phyloP scores from a whole-genome alignment of 2,888 invertebrate species.

The Lumbricus terrestris region DNA sequence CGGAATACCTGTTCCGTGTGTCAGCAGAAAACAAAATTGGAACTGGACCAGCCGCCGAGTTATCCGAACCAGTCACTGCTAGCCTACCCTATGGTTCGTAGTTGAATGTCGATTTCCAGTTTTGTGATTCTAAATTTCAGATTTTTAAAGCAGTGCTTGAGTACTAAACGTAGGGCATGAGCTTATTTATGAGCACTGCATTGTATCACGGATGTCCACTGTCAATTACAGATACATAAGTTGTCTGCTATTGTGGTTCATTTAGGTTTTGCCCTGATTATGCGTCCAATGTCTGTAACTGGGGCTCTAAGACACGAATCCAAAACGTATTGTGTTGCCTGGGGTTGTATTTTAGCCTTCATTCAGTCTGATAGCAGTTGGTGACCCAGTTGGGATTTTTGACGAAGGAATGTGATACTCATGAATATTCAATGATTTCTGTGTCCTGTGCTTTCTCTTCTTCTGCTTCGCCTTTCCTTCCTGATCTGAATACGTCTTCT shows the following conservation, averaged over 20 bases:
- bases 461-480: not conserved
- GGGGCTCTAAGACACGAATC: not conserved
- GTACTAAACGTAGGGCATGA: too few species aligned
- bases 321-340: not conserved
- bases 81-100: constrained; percentile 38
- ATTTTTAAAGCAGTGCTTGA: too few species aligned
- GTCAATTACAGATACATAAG: too few species aligned
- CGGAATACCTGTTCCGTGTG: constrained; percentile 56
- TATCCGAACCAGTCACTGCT: constrained; percentile 34
- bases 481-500: not conserved
- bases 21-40: constrained; percentile 56
- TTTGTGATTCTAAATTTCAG: not conserved
- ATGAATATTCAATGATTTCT: too few species aligned
- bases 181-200: too few species aligned
- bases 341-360: too few species aligned
- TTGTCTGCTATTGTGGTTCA: not conserved
- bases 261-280: not conserved
- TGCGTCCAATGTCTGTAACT: not conserved
- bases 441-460: too few species aligned
- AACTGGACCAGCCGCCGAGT: constrained; percentile 39
- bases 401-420: too few species aligned
- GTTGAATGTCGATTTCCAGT: not conserved
- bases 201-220: too few species aligned
- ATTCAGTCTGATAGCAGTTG: too few species aligned
- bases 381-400: too few species aligned